Evolutionary conservation across 2,113 vertebrate genomes (phyloP).

Genomic region (Callopanchax toddi): DNA sequence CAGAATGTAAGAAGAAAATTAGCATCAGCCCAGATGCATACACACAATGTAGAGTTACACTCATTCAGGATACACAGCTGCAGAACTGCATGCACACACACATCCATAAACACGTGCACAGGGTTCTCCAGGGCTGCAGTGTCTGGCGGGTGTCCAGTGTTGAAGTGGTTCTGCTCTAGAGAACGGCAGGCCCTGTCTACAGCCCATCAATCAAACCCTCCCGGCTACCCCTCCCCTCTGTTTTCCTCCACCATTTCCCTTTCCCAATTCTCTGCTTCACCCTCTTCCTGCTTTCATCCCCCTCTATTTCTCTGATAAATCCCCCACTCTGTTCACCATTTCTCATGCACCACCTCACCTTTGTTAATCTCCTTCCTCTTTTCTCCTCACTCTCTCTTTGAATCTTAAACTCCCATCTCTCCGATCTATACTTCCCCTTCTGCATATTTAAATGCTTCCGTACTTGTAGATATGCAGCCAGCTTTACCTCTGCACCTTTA

Average conservation of each 20-base stretch:
- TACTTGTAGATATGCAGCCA: slow-evolving; percentile 17
- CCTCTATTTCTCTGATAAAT: slow-evolving; percentile 47
- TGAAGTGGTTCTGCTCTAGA: slow-evolving; percentile 66
- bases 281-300: slow-evolving; percentile 27
- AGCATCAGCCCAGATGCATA: slow-evolving; percentile 3
- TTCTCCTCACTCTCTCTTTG: slow-evolving; percentile 36
- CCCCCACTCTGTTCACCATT: slow-evolving; percentile 41
- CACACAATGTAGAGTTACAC: slow-evolving; percentile 1
- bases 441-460: slow-evolving; percentile 49
- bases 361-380: slow-evolving; percentile 61
- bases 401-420: slow-evolving; percentile 58
- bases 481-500: slow-evolving; percentile 17
- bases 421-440: slow-evolving; percentile 30
- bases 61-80: not conserved
- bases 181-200: slow-evolving; percentile 53
- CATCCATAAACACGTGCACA: not conserved
- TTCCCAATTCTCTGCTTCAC: slow-evolving; percentile 28
- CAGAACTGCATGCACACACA: slow-evolving; percentile 5
- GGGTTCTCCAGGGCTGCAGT: slow-evolving; percentile 51
- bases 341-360: slow-evolving; percentile 63
- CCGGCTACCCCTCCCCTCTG: slow-evolving; percentile 17
- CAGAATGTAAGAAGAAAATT: slow-evolving; percentile 27
- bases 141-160: slow-evolving; percentile 57
- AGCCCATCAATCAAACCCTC: slow-evolving; percentile 65
- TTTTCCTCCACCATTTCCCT: slow-evolving; percentile 2